A percentile compares a stretch with the other conserved stretches of the same genome.
These are phyloP conservation scores for Catocala nupta DNA, from an alignment of 2,888 invertebrate species.

Conservation along the genomic window DNA sequence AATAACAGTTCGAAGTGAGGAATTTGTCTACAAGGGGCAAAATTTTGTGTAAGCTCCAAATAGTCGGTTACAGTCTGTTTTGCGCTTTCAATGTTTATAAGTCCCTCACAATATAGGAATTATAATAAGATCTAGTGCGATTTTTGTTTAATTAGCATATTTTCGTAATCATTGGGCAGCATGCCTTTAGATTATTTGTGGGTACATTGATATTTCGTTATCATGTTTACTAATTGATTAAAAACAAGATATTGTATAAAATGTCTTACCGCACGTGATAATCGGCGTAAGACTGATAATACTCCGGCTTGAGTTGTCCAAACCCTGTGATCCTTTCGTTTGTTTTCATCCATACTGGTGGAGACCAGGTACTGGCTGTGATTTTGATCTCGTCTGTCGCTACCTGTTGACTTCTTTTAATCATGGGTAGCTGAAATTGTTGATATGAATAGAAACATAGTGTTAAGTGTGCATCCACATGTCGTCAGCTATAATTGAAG, in stretches of 20 bases:
- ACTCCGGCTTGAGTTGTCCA: conserved; percentile 83
- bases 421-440: conserved; percentile 82
- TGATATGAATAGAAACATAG: not conserved
- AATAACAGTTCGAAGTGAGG: too few species aligned
- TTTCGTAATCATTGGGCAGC: too few species aligned
- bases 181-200: too few species aligned
- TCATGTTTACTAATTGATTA: not conserved
- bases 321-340: conserved; percentile 87
- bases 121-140: too few species aligned
- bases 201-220: not conserved
- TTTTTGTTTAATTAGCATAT: too few species aligned
- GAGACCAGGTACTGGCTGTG: conserved; percentile 89
- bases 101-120: too few species aligned
- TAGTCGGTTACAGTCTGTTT: too few species aligned
- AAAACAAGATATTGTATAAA: not conserved
- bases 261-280: conserved; percentile 90
- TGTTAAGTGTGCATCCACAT: too few species aligned
- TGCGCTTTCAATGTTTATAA: too few species aligned
- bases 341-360: conserved; percentile 91
- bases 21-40: too few species aligned
- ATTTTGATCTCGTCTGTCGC: conserved; percentile 81
- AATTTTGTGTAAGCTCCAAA: too few species aligned
- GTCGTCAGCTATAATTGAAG: too few species aligned
- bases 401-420: conserved; percentile 75
- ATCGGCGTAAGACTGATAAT: conserved; percentile 93